Percentiles rank a stretch among this genome's conserved stretches.
Evolutionary conservation across 2,797 vertebrate species (phyloP).

Genomic region (Chrosomus eos): DNA sequence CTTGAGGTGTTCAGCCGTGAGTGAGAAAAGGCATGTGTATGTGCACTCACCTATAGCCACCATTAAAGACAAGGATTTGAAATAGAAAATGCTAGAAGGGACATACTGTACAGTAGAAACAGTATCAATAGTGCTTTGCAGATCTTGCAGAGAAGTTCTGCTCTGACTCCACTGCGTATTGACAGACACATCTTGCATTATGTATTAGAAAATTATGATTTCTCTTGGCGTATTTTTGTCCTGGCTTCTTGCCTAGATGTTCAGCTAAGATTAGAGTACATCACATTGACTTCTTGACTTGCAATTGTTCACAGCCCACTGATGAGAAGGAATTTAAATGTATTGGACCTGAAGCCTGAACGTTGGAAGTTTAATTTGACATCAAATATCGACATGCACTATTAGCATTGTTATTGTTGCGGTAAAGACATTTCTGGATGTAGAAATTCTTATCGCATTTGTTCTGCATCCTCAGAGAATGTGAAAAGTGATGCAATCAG

Average conservation of each 20-base stretch:
- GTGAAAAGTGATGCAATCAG: conserved; percentile 16
- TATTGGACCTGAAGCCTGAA: neutral
- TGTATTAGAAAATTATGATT: conserved; percentile 53
- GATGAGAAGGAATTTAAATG: conserved; percentile 1
- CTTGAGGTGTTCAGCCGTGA: conserved; percentile 1
- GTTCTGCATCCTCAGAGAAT: neutral
- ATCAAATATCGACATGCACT: neutral
- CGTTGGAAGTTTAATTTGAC: neutral
- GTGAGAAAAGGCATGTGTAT: neutral
- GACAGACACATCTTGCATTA: conserved; percentile 9
- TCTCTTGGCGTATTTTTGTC: conserved; percentile 54
- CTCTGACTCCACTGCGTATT: neutral
- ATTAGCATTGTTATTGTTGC: neutral
- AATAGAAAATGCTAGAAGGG: conserved; percentile 5
- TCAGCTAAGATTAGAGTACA: conserved; percentile 58
- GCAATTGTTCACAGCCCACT: neutral
- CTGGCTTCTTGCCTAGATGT: conserved; percentile 66
- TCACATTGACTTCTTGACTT: conserved; percentile 39
- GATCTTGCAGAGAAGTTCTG: conserved; percentile 8
- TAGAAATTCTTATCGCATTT: neutral
- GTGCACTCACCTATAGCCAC: neutral
- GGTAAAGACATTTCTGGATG: neutral
- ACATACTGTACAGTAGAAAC: neutral
- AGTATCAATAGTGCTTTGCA: neutral
- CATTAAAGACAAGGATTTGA: neutral